Base-by-base conservation (phyloP, 2,888 invertebrate genomes). In the Drosophila conformis region DNA sequence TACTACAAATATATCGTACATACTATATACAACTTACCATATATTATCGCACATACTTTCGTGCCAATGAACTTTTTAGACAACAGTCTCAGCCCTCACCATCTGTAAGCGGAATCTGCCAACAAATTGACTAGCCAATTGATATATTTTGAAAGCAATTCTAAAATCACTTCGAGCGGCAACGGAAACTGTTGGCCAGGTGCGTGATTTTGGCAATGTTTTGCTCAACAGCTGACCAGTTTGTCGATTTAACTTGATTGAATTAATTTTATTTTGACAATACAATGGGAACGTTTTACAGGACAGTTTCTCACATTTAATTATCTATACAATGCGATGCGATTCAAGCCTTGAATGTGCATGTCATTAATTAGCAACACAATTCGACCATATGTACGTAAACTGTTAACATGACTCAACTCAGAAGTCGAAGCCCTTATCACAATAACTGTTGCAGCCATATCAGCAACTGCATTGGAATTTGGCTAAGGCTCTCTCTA, bases 41-140 rank as follows among this genome's bases (percentile, higher is more conserved):
- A 29, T 25, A 40, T 48, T n/a, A 31, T 27, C n/a, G 29, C 6
- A 13, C 27, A 38, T 25, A n/a, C 31, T 5, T 21, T 48, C 59
- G 29, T 57, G 76, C 72, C 76, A 76, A 72, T 76, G 76, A 76
- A 76, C 76, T 57, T 60, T 63, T 53, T 48, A 31, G 25, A 66
- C 27, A 56, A 48, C 29, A 56, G 52, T 21, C 25, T 31, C 1
- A 27, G 18, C 33, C 51, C 29, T 65, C 6, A 10, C 11, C 18
- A 48, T n/a, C 40, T 21, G 46, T 49, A 10, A 48, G 21, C 15
- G 35, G 33, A 52, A 27, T 29, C n/a, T 64, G 74, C 59, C 69
- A 74, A 61, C 36, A 42, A 38, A 25, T 40, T 15, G 7, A 7
- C 31, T 13, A 62, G 73, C 61, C 58, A 73, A 68, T 46, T 38